Base-by-base conservation (phyloP, 1,140 invertebrate species). In the Mamestra configurata region DNA sequence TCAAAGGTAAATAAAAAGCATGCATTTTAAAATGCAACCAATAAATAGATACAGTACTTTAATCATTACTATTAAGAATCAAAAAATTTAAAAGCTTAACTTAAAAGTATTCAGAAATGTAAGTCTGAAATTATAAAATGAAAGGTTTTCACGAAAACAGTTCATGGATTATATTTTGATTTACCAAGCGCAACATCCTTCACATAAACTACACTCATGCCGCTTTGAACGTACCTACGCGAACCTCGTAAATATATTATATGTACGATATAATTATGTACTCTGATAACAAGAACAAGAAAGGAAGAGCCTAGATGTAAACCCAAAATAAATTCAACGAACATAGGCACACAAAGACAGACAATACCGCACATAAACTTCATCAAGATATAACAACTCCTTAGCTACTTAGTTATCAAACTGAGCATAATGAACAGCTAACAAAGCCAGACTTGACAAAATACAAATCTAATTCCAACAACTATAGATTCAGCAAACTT, bases 381-480 rank as follows among this genome's bases (percentile, higher is more conserved):
- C 13, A 75, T 75, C 71, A 75, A 75, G 71, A 75, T 43, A 51
- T 31, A 20, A 75, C 51, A 70, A 70, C 55, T 37, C 43, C 43
- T 49, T n/a, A 61, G 24, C 24, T 71, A 13, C 35, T 59, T 59
- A 59, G 71, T 73, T 73, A 73, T 73, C 71, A 73, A 53, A 31
- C 53, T 73, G 31, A 55, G 27, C 49, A 57, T 73, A 73, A 73
- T 73, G 71, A 73, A 75, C 71, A 46, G 31, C 53, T 59, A 75
- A 75, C 71, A 75, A 75, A 57, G 71, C 71, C 71, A 75, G 71
- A 75, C 51, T 75, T 59, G 53, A 57, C 71, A 75, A 75, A 75
- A 75, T 75, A 59, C 55, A 75, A 75, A 75, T 75, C 51, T 59
- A 75, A 75, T 75, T 75, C 51, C 20, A 18, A 27, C 73, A 24